Evolutionary conservation across 1,140 invertebrate genomes (phyloP).

Genomic region (Latrodectus geometricus): DNA sequence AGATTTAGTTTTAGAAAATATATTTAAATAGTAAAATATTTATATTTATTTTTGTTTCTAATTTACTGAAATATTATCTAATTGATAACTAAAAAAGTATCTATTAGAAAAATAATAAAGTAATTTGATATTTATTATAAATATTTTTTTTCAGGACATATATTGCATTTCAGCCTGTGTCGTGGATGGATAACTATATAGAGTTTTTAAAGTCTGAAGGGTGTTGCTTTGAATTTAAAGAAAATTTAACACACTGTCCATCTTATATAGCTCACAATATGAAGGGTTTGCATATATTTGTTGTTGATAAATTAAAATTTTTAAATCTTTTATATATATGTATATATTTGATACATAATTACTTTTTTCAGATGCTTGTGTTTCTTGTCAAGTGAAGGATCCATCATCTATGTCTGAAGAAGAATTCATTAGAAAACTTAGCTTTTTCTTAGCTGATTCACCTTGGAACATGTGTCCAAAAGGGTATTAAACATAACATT

Average conservation of each 20-base stretch:
- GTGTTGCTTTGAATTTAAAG: constrained; percentile 62
- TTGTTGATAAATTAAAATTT: no score
- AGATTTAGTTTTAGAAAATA: no score
- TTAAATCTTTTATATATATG: no score
- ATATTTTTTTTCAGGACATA: constrained; percentile 77
- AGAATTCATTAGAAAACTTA: constrained; percentile 46
- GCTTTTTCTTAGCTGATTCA: constrained; percentile 44
- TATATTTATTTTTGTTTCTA: no score
- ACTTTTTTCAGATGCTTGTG: constrained; percentile 32
- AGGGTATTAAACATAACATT: constrained; percentile 16
- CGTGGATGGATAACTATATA: constrained; percentile 93
- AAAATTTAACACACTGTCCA: constrained; percentile 60
- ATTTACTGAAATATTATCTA: no score
- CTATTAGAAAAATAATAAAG: no score
- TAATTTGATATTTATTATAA: no score
- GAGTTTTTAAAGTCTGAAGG: constrained; percentile 74
- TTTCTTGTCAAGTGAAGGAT: neutral
- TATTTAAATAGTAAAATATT: no score
- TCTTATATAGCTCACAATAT: constrained; percentile 35
- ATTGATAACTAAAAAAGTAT: no score
- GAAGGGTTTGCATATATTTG: neutral
- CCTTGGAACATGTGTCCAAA: constrained; percentile 57
- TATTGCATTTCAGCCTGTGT: constrained; percentile 80
- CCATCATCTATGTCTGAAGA: neutral
- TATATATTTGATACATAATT: no score